phyloP scores from a whole-genome alignment of 2,797 vertebrate genomes.

The Platyrinchus mystaceus region DNA sequence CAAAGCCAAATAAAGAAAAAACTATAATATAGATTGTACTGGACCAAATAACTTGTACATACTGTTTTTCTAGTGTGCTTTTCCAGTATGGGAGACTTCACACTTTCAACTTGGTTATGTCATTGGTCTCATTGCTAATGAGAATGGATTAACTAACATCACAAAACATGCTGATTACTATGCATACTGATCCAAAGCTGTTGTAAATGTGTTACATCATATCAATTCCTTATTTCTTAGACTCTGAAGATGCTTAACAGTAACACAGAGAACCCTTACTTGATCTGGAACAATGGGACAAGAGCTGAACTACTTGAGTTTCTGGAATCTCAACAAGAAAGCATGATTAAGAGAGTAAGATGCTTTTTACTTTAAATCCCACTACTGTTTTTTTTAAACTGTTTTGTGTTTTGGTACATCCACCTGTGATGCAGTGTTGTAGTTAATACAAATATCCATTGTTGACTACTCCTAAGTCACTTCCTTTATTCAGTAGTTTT shows the following conservation, averaged over 20 bases:
- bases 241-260: slow-evolving; percentile 96
- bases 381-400: neutral
- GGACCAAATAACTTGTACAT: neutral
- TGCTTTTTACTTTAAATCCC: neutral
- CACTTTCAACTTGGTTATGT: neutral
- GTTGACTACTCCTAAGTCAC: neutral
- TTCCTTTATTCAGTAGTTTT: neutral
- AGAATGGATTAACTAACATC: neutral
- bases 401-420: neutral
- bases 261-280: slow-evolving; percentile 95
- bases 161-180: neutral
- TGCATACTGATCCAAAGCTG: neutral
- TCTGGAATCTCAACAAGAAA: slow-evolving; percentile 92
- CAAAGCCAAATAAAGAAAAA: neutral
- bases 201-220: rapidly evolving
- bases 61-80: neutral
- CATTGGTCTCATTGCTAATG: neutral
- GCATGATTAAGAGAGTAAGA: slow-evolving; percentile 92
- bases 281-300: slow-evolving; percentile 98
- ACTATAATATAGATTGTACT: neutral
- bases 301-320: slow-evolving; percentile 95
- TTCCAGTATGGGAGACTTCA: neutral
- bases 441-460: neutral
- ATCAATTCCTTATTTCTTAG: slow-evolving; percentile 67
- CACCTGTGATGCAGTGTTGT: neutral